Evolutionary conservation across 1,140 invertebrate genomes (phyloP).

Genomic region (Apis laboriosa): DNA sequence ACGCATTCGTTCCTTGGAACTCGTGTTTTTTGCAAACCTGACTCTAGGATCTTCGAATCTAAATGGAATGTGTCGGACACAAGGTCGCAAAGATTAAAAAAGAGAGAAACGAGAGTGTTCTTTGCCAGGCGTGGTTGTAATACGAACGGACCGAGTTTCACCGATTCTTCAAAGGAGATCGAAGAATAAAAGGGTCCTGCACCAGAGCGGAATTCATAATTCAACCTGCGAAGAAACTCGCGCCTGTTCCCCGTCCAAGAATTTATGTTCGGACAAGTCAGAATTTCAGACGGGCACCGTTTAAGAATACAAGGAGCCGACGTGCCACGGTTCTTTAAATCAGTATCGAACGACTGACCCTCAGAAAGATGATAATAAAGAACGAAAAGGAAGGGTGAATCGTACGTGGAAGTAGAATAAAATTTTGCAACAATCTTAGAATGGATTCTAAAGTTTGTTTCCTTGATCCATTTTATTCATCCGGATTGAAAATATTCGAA

Average conservation of each 20-base stretch:
- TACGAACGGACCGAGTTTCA: constrained; percentile 17
- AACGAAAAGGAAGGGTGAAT: not conserved
- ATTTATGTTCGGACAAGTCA: constrained; percentile 35
- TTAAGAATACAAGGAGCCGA: constrained; percentile 33
- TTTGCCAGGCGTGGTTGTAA: constrained; percentile 6
- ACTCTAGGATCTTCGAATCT: constrained; percentile 7
- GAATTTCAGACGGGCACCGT: constrained; percentile 23
- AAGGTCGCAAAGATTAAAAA: constrained; percentile 2
- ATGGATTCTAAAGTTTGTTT: no score
- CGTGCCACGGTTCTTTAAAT: constrained; percentile 27
- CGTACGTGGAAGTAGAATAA: not conserved
- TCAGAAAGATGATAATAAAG: not conserved
- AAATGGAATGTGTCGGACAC: constrained; percentile 21
- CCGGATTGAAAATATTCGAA: no score
- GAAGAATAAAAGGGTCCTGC: constrained; percentile 33
- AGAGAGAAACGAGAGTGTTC: not conserved
- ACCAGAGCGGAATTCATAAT: constrained; percentile 31
- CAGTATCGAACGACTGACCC: not conserved
- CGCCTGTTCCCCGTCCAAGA: constrained; percentile 15
- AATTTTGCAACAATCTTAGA: no score
- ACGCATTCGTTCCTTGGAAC: not conserved
- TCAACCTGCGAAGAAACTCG: constrained; percentile 32
- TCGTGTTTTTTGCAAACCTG: not conserved
- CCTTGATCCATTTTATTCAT: no score
- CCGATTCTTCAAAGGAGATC: constrained; percentile 43